Evolutionary conservation across 2,113 vertebrate species (phyloP).

Genomic region (Bufo gargarizans): DNA sequence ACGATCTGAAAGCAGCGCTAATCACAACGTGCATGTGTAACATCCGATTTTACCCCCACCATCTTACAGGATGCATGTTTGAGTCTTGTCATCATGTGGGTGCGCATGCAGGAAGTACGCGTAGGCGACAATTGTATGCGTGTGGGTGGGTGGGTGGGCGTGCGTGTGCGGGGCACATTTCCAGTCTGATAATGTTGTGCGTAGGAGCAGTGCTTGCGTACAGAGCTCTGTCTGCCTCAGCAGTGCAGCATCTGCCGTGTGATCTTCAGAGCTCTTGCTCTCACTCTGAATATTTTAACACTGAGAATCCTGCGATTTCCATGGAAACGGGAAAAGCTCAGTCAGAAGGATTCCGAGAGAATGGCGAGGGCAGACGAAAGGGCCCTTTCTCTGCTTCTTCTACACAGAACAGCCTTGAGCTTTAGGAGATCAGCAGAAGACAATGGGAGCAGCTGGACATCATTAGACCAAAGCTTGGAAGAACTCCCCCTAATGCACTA

Average conservation of each 20-base stretch:
- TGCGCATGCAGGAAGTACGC: conserved; percentile 35
- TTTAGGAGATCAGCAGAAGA: conserved; percentile 44
- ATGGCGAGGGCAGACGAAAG: conserved; percentile 61
- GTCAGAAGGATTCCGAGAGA: conserved; percentile 60
- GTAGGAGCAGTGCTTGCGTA: conserved; percentile 57
- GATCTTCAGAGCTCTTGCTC: conserved; percentile 61
- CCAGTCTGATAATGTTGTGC: conserved; percentile 52
- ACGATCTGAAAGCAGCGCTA: neutral
- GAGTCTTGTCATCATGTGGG: conserved; percentile 10
- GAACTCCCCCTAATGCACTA: neutral
- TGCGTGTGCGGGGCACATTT: conserved; percentile 49
- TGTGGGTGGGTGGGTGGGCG: conserved; percentile 46
- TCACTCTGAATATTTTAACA: conserved; percentile 68
- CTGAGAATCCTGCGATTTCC: conserved; percentile 68
- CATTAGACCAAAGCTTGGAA: conserved; percentile 17
- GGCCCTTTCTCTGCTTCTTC: conserved; percentile 24
- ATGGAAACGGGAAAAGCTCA: conserved; percentile 68
- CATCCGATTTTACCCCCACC: neutral
- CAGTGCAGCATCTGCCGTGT: conserved; percentile 63
- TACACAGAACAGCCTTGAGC: conserved; percentile 46
- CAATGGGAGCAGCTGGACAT: conserved; percentile 46
- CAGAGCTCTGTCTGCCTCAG: conserved; percentile 60
- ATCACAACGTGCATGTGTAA: neutral
- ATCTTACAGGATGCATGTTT: neutral
- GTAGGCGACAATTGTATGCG: conserved; percentile 39